Evolutionary conservation across 2,888 invertebrate genomes (phyloP), one percentile per base, ranked within the genome.

Genomic region (Philopedon plagiatum): DNA sequence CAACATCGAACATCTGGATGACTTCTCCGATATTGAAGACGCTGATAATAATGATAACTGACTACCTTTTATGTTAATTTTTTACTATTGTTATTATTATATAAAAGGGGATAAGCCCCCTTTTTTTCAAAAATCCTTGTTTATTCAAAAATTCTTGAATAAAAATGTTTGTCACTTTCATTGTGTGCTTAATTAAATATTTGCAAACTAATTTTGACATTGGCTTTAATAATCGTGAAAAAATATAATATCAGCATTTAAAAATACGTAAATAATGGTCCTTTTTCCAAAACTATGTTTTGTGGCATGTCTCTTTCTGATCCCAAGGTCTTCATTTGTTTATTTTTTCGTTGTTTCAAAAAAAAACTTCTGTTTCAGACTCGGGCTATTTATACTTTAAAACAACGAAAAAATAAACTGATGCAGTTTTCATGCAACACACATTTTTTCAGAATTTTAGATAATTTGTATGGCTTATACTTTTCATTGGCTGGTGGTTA

Each of bases 1-100:
- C n/a, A n/a, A n/a, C n/a, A 37, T 58, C 39, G 41, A 58, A 66
- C 58, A 66, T 66, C 34, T 58, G 58, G 66, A 66, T 37, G 26
- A 67, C 18, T 23, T 61, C 49, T 58, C 29, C 21, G 39, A 3
- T 34, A 41, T 61, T 21, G 26, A n/a, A n/a, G n/a, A n/a, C n/a
- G n/a, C n/a, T n/a, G n/a, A 61, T 32, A 15, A 37, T 68, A 39
- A 4, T 32, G 11, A 34, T 21, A 56, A 56, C 21, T 56, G 18
- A 18, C n/a, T 56, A 21, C 49, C 49, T 46, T 46, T 19, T 46
- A 23, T 46, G 19, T 2, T 46, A 5, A 21, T 23, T 21, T 19
- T 5, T 46, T 46, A n/a, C 9, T 5, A 23, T n/a, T 46, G 2
- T 15, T 46, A 46, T 46, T n/a, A 9, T 46, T 5, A 23, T 46